These are phyloP conservation scores for Lasioglossum zephyrum DNA, from an alignment of 2,888 invertebrate species.

Conservation along the genomic window DNA sequence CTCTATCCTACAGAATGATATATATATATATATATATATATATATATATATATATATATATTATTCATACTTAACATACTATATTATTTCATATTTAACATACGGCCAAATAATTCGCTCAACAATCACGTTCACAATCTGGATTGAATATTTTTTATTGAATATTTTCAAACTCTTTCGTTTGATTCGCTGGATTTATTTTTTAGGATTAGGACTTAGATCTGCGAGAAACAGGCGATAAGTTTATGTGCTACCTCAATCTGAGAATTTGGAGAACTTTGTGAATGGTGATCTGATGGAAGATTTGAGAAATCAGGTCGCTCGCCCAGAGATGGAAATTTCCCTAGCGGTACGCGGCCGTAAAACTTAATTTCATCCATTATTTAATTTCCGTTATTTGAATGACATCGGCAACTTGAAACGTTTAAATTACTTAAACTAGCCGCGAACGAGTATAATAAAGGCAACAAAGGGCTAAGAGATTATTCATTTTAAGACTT, in stretches of 20 bases:
- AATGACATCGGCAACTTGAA: slow-evolving; percentile 31
- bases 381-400: slow-evolving; percentile 48
- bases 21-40: no score
- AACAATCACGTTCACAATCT: no score
- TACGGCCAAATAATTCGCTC: no score
- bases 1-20: no score
- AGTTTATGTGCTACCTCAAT: neutral
- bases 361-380: slow-evolving; percentile 41
- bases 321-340: slow-evolving; percentile 11
- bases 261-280: neutral
- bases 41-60: no score
- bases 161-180: no score
- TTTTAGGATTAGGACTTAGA: no score
- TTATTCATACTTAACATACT: no score
- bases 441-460: neutral
- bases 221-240: neutral
- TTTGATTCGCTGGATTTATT: no score
- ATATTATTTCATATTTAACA: no score
- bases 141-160: no score
- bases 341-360: slow-evolving; percentile 32
- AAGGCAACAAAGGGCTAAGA: neutral
- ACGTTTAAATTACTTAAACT: slow-evolving; percentile 26
- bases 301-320: slow-evolving; percentile 23
- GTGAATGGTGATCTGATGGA: slow-evolving; percentile 7
- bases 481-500: slow-evolving; percentile 21